Percentiles rank a stretch among this genome's conserved stretches.
These are phyloP conservation scores for Euleptes europaea DNA, from an alignment of 2,113 vertebrate species.

Conservation along the genomic window DNA sequence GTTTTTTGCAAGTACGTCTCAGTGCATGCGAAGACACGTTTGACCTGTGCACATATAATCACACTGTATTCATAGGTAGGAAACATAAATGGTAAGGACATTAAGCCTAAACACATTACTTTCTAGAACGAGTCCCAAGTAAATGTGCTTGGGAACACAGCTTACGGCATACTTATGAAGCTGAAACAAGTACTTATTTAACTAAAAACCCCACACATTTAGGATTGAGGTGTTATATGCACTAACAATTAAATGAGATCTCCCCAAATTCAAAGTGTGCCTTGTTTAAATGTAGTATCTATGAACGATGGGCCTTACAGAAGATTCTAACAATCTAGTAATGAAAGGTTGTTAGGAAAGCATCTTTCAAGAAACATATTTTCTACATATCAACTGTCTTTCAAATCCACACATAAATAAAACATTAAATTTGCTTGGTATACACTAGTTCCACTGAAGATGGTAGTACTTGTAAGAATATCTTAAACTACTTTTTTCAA, in stretches of 20 bases:
- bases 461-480: background rate
- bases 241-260: slow-evolving; percentile 23
- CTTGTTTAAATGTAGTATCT: background rate
- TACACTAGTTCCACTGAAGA: background rate
- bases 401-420: background rate
- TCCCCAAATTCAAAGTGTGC: background rate
- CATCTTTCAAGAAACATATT: slow-evolving; percentile 1
- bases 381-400: background rate
- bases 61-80: slow-evolving; percentile 21
- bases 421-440: background rate
- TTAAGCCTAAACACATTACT: slow-evolving; percentile 18
- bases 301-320: background rate
- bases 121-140: background rate
- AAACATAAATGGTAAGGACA: background rate
- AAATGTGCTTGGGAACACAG: background rate
- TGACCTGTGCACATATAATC: slow-evolving; percentile 31
- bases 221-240: slow-evolving; percentile 5
- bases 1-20: slow-evolving; percentile 47
- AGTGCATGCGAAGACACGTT: slow-evolving; percentile 55
- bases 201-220: background rate
- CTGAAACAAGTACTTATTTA: background rate
- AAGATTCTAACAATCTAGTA: background rate
- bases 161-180: background rate
- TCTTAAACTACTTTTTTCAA: background rate
- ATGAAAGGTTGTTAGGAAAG: background rate